Evolutionary conservation across 2,113 vertebrate genomes (phyloP), one percentile per base, ranked within the genome.

Genomic region (Lates calcarifer): DNA sequence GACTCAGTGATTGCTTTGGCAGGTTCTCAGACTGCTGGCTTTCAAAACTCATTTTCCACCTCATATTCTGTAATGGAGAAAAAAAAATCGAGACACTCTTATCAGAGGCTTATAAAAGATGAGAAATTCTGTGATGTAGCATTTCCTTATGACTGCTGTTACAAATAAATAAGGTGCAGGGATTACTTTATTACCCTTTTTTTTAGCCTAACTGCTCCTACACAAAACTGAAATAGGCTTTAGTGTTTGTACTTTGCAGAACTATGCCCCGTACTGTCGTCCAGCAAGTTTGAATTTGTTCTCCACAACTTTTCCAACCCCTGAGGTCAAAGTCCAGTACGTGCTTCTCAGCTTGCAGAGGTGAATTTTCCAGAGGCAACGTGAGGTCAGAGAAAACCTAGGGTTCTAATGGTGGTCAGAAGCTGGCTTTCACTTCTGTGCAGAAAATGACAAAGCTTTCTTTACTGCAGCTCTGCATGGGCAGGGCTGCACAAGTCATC

Each of bases 271-370:
- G 22, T 55, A 35, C 31, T 72, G 37, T 20, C 31, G 5, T 60
- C 24, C 65, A 71, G 70, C 70, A 82, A 85, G 75, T 83, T 60
- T 62, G 60, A 78, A 87, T 88, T 89, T 81, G 68, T 75, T 90
- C 65, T 68, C 37, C 0, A 14, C 68, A 83, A 87, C 87, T 87
- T 76, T 69, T 57, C 33, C 24, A 64, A 62, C 67, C 77, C 39
- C 35, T 9, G 22, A 75, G 86, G 82, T 91, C 80, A 81, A 77
- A 83, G 86, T 77, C 79, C 76, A 75, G 37, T 66, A 51, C 53
- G 77, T 86, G 82, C 68, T 71, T 79, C 60, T 86, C 64, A 53
- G 63, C 78, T 78, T 51, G 84, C 56, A 69, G 77, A 68, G 81
- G 83, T 86, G 81, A 85, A 64, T 84, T 89, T 83, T 82, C 20